Evolutionary conservation across 2,888 invertebrate genomes (phyloP), one percentile per base, ranked within the genome.

Genomic region (Caenorhabditis uteleia): DNA sequence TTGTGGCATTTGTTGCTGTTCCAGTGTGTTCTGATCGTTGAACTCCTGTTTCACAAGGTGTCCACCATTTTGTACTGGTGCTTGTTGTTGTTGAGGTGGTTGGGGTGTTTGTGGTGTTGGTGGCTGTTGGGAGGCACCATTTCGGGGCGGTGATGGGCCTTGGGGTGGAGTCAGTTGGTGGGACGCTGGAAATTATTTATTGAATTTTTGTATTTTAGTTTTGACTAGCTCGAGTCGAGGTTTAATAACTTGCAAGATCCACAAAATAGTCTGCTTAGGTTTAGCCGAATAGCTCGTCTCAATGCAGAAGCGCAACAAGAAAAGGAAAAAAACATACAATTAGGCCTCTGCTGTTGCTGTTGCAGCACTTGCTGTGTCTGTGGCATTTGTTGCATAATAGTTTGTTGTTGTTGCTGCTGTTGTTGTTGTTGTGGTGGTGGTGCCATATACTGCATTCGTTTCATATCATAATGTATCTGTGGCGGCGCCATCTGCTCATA

Each of bases 381-480:
- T 25, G 59, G 68, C 33, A 56, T 58, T 21, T 48, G 60, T 26
- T 33, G 48, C 57, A 65, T 68, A 47, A n/a, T 33, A 29, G 21
- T 27, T 21, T 47, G 51, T 23, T 48, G 57, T 18, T 55, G 62
- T 23, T 48, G 57, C 23, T 55, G 62, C 33, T 53, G 64, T 25
- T 53, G 59, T 36, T 62, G 67, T 21, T 38, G 61, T 23, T 25
- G 49, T 25, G 59, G 68, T 36, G 58, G 61, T 21, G 51, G 60
- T 26, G 40, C 51, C 57, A 65, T 68, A 47, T 70, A 69, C 38
- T 64, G 66, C 58, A 73, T 72, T 25, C 75, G 45, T 51, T 75
- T 75, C 70, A 71, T 69, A 34, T 75, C 73, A 36, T 74, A 70
- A 46, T 70, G 71, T 42, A 70, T 68, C n/a, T 53, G 61, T 3